These are phyloP conservation scores for Macrosteles quadrilineatus DNA, from an alignment of 1,140 invertebrate species.

Conservation along the genomic window DNA sequence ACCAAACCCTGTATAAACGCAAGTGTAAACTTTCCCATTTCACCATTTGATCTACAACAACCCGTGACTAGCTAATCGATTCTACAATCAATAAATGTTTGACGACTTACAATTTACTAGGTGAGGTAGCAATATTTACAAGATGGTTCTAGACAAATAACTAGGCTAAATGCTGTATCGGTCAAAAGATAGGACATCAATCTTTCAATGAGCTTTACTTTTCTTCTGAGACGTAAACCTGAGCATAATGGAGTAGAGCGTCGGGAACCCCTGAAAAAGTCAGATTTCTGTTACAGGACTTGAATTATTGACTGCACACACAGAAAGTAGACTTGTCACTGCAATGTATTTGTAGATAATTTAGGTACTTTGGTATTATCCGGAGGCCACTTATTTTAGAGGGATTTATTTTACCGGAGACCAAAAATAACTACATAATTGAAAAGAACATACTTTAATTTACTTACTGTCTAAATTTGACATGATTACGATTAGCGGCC, in stretches of 20 bases:
- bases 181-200: background rate
- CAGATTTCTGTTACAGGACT: background rate
- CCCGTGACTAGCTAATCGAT: background rate
- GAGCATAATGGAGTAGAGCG: constrained; percentile 28
- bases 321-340: background rate
- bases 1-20: no score
- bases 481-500: no score
- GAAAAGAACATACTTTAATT: no score
- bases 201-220: constrained; percentile 8
- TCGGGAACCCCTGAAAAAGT: constrained; percentile 32
- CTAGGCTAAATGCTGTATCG: background rate
- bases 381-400: no score
- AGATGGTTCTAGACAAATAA: background rate
- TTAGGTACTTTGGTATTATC: background rate
- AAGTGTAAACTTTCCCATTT: no score
- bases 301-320: background rate
- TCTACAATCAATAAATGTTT: background rate
- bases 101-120: background rate
- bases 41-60: background rate
- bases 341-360: background rate
- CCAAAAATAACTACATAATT: no score
- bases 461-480: no score
- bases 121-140: background rate
- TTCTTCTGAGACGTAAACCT: constrained; percentile 28
- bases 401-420: no score